A percentile compares a stretch with the other conserved stretches of the same genome.
These are phyloP conservation scores for Galaxea fascicularis DNA, from an alignment of 92 coral and sea anemone genomes.

Conservation along the genomic window DNA sequence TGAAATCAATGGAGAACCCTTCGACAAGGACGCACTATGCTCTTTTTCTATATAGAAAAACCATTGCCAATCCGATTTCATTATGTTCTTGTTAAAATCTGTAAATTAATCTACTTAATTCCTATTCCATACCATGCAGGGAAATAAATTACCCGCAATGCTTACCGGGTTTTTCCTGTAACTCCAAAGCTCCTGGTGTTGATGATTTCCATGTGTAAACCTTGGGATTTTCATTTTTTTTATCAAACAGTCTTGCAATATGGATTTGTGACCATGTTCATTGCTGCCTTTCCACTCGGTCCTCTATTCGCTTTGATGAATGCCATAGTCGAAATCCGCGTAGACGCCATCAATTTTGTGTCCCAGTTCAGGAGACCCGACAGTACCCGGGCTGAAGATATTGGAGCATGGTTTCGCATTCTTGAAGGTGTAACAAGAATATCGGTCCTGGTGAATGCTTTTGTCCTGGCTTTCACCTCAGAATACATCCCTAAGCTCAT, in stretches of 20 bases:
- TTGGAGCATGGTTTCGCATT: conserved; percentile 90
- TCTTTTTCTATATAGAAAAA: no score
- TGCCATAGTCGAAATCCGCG: conserved; percentile 88
- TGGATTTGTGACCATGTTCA: conserved; percentile 98
- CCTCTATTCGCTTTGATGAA: conserved; percentile 91
- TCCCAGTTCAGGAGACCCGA: conserved; percentile 95
- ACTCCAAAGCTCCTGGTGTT: no score
- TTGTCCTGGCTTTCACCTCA: conserved; percentile 86
- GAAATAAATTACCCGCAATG: neutral
- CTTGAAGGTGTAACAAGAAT: conserved; percentile 74
- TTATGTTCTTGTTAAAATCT: no score
- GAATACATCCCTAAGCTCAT: conserved; percentile 87
- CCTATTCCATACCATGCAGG: no score
- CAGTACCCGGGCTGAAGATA: conserved; percentile 88
- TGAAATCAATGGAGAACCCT: no score
- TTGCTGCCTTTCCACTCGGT: conserved; percentile 95
- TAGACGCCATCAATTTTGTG: conserved; percentile 98
- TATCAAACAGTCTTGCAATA: conserved; percentile 80
- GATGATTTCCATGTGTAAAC: neutral
- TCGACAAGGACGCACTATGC: no score
- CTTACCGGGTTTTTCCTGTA: neutral
- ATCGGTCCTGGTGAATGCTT: conserved; percentile 86
- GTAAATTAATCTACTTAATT: no score
- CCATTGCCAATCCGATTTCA: no score
- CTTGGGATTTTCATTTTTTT: neutral